phyloP scores from a whole-genome alignment of 1,140 invertebrate genomes.

The Drosophila teissieri region DNA sequence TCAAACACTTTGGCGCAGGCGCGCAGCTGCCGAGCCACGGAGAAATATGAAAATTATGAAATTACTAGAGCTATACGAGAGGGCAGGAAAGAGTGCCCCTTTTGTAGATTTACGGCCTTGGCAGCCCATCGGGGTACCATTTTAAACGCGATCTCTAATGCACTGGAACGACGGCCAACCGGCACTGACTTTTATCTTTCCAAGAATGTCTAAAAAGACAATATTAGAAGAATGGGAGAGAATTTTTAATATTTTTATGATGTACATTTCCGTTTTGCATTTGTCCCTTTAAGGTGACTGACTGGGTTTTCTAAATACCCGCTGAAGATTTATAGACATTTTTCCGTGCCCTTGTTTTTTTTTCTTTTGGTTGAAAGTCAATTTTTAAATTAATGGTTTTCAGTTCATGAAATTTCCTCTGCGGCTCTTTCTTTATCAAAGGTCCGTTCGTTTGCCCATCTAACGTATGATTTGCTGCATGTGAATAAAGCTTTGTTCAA shows the following conservation, averaged over 20 bases:
- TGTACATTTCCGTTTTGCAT: conserved; percentile 75
- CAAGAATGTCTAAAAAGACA: background rate
- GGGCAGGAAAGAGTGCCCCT: conserved; percentile 31
- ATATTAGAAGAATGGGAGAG: conserved; percentile 3
- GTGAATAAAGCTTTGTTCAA: conserved; percentile 23
- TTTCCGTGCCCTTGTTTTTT: conserved; percentile 35
- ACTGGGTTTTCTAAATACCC: conserved; percentile 51
- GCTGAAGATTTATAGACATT: conserved; percentile 56
- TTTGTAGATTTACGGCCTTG: conserved; percentile 71
- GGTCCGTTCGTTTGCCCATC: conserved; percentile 53
- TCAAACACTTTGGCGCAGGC: conserved; percentile 73
- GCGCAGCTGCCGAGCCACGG: conserved; percentile 54
- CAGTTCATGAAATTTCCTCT: conserved; percentile 48
- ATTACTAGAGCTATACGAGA: conserved; percentile 29
- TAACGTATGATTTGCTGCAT: conserved; percentile 26
- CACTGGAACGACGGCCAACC: conserved; percentile 63
- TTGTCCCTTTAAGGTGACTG: conserved; percentile 61
- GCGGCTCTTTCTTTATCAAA: conserved; percentile 56
- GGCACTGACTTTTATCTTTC: conserved; percentile 59
- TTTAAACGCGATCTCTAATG: conserved; percentile 61
- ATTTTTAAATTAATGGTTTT: conserved; percentile 80
- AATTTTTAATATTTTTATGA: conserved; percentile 81
- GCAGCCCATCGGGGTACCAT: conserved; percentile 62
- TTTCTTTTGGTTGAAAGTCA: conserved; percentile 65
- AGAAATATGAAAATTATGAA: conserved; percentile 75